Conservation (phyloP, 2,888 invertebrate species). For the Pelosia muscerda region DNA sequence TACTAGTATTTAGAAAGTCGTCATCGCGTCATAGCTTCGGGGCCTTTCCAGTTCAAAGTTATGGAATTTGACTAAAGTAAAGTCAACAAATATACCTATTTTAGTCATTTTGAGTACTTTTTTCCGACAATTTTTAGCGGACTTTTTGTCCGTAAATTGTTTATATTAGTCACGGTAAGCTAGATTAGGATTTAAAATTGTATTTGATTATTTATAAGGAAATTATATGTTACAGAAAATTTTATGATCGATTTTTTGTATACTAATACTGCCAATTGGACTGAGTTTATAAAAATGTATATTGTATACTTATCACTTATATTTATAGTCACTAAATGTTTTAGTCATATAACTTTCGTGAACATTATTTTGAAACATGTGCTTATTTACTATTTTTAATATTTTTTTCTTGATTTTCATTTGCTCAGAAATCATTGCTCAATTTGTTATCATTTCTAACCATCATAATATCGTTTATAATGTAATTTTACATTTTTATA, state of each 20-base stretch:
- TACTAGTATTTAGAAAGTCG: too few species aligned
- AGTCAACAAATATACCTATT: background rate
- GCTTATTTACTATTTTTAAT: background rate
- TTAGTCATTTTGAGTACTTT: background rate
- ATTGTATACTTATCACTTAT: background rate
- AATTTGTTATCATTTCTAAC: conserved; percentile 31
- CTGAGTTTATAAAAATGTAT: conserved; percentile 32
- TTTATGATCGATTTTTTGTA: background rate
- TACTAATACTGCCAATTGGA: conserved; percentile 57
- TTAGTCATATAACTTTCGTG: background rate
- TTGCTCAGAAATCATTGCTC: conserved; percentile 30
- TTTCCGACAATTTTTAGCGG: background rate
- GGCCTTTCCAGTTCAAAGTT: too few species aligned
- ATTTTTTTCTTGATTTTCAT: conserved; percentile 8
- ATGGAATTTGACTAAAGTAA: background rate
- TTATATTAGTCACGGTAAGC: background rate
- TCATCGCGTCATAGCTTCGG: too few species aligned
- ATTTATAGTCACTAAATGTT: background rate
- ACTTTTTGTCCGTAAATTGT: background rate
- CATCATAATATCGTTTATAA: background rate
- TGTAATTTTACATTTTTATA: conserved; percentile 38
- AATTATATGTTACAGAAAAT: background rate
- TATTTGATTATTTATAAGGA: background rate
- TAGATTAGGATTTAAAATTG: background rate
- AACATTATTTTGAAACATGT: background rate